Evolutionary conservation across 2,888 invertebrate genomes (phyloP).

Genomic region (Dolichomitus sp.): DNA sequence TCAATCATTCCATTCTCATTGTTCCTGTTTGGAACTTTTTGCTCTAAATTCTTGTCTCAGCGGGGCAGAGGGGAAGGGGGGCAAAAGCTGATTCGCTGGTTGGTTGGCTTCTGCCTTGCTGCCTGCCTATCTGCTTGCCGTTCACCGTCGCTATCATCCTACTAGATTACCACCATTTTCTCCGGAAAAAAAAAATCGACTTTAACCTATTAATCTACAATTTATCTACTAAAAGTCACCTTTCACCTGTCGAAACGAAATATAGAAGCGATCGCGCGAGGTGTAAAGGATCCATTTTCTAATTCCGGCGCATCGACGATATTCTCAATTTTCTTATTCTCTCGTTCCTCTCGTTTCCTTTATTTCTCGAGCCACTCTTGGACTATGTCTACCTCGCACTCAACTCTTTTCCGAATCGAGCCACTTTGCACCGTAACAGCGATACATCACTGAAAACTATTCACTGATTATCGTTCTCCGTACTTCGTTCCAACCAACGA

Average conservation of each 20-base stretch:
- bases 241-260: conserved; percentile 56
- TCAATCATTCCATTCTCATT: conserved; percentile 20
- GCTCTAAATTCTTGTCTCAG: conserved; percentile 15
- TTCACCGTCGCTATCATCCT: background rate
- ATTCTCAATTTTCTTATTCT: background rate
- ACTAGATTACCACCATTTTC: conserved; percentile 1
- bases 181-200: conserved; percentile 9
- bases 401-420: conserved; percentile 29
- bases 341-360: conserved; percentile 14
- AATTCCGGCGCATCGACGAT: conserved; percentile 1
- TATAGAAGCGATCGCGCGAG: conserved; percentile 24
- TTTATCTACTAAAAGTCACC: conserved; percentile 47
- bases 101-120: conserved; percentile 5
- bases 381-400: conserved; percentile 31
- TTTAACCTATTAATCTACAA: conserved; percentile 12
- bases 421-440: conserved; percentile 47
- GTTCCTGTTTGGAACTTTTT: conserved; percentile 23
- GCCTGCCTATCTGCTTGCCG: conserved; percentile 14
- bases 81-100: conserved; percentile 3
- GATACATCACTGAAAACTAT: conserved; percentile 50
- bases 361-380: conserved; percentile 22
- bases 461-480: conserved; percentile 41
- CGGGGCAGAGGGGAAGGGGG: background rate
- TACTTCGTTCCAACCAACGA: conserved; percentile 12
- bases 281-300: conserved; percentile 16